These are phyloP conservation scores for Leptocoma aspasia DNA, from an alignment of 2,113 vertebrate species.

Conservation along the genomic window DNA sequence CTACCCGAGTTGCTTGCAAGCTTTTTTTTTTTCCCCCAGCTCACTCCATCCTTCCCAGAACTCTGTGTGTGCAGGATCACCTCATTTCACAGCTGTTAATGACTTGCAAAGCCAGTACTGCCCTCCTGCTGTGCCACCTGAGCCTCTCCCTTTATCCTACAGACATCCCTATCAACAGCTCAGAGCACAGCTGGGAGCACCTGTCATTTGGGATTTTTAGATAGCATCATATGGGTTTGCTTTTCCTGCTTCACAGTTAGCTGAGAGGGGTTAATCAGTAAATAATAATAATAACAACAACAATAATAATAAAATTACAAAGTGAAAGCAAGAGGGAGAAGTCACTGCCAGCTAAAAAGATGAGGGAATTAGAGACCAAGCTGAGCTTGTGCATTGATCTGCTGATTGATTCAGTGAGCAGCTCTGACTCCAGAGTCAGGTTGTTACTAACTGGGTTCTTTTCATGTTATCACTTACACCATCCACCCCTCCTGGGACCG, in stretches of 20 bases:
- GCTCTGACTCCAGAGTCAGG: background rate
- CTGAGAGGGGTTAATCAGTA: constrained; percentile 33
- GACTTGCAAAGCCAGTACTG: background rate
- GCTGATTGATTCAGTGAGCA: background rate
- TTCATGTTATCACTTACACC: background rate
- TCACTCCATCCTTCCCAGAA: background rate
- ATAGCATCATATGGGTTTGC: background rate
- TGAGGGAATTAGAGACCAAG: background rate
- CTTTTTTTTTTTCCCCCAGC: background rate
- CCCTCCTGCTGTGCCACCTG: background rate
- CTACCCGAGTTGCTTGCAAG: background rate
- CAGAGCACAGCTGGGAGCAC: background rate
- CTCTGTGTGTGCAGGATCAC: background rate
- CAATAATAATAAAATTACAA: background rate
- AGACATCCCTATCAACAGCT: background rate
- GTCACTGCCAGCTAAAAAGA: background rate
- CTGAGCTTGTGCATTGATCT: background rate
- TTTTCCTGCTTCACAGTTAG: background rate
- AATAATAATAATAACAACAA: background rate
- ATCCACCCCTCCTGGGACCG: background rate
- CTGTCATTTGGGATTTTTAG: background rate
- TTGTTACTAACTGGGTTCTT: background rate
- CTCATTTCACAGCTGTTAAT: background rate
- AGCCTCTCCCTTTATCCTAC: background rate
- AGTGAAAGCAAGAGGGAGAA: background rate